Base-by-base conservation (phyloP, 2,888 invertebrate genomes). In the Pollenia labialis region DNA sequence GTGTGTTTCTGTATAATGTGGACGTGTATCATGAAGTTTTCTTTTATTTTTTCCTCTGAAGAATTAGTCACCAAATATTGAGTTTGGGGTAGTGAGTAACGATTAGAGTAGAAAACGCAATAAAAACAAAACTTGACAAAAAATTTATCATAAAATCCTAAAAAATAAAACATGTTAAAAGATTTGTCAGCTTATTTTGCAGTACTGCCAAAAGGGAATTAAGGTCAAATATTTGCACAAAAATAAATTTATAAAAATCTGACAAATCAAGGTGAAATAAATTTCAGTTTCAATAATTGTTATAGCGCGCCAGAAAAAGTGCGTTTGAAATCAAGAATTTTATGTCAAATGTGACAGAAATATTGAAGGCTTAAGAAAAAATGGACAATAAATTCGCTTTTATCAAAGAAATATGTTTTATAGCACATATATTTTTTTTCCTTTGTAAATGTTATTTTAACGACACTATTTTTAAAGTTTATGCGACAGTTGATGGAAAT, bases 11-110 rank as follows among this genome's bases (percentile, higher is more conserved):
- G 32, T 32, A 32, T 32, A 3, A 23, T 23, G 18, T 23, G 18
- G 16, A 50, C 32, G 50, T 52, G 23, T n/a, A 18, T 8, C 12
- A 3, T 56, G 75, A 18, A 75, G 58, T 72, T 79, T 58, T 54
- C 42, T 46, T 69, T 74, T 54, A 23, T 23, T 52, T 14, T 56
- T 50, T 32, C 56, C 66, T 32, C 11, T 11, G 32, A 14, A 42
- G 81, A 72, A 87, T 87, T 87, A 87, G 87, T 87, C 87, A 87
- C 81, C 87, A 64, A 54, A 16, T 48, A 18, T 16, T 60, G 9
- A 16, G 18, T 58, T 68, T 76, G 46, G 23, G 44, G 23, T 54
- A 74, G 77, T 18, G 60, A 66, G 56, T 46, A 79, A 50, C 77
- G 79, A 74, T 82, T 69, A 76, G 69, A 82, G 44, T 8, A 32